Base-by-base conservation (phyloP, 2,888 invertebrate species). In the Auanema sp. region DNA sequence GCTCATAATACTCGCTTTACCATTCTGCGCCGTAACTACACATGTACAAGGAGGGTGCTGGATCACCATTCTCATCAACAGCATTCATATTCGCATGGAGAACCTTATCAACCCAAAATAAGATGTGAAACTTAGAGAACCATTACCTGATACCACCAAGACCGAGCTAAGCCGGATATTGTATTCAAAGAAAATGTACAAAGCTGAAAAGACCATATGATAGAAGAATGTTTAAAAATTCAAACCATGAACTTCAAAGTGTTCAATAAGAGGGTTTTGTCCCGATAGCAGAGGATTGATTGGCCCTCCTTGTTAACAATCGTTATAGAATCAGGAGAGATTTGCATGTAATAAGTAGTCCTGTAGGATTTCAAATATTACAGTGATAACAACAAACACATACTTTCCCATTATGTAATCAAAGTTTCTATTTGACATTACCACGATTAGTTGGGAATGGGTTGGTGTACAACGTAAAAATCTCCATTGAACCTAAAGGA, bases 11-110 rank as follows among this genome's bases (percentile, higher is more conserved):
- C 33, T 40, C n/a, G n/a, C 16, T 53, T 54, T 33, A 75, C 69
- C 64, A 66, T n/a, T 69, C 69, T 10, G 74, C 65, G 21, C 53
- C 58, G 42, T 72, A 71, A 66, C 79, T 79, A 65, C 72, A 72
- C 42, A 76, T 44, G 23, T 76, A 68, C 14, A 79, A 66, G n/a
- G 75, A 74, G 5, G 80, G 80, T 5, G 78, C 76, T 12, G 78
- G 71, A 10, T 55, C 59, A 2, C 76, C 78, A 6, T 70, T 44
- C 3, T 58, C 58, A 58, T 73, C 74, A 42, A 79, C 66, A 8
- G 76, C 77, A 50, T 76, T 74, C 49, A 69, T 64, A 60, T 79
- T 80, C 16, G 77, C 73, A 49, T 79, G 77, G 14, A 77, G 24
- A 16, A 53, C 23, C 60, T 60, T 33, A 53, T 25, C 16, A 54